These are phyloP conservation scores for Eleutherodactylus coqui DNA, from an alignment of 2,797 vertebrate genomes.

Conservation along the genomic window DNA sequence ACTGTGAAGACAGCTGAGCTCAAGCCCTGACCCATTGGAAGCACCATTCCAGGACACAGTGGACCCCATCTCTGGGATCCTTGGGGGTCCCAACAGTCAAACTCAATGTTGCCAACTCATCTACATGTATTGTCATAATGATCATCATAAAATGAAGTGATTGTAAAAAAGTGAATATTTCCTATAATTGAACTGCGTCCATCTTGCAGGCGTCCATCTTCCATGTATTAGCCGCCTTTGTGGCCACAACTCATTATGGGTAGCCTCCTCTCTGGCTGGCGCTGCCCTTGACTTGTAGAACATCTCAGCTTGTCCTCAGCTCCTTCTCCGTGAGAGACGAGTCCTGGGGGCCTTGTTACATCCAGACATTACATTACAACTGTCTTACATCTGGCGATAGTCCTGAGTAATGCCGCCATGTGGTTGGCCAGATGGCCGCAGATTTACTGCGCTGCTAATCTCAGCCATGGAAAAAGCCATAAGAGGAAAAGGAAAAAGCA, in stretches of 20 bases:
- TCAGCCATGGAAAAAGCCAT: slow-evolving; percentile 78
- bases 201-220: background rate
- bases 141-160: background rate
- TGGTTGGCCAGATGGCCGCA: slow-evolving; percentile 85
- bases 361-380: slow-evolving; percentile 87
- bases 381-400: slow-evolving; percentile 81
- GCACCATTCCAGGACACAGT: no score
- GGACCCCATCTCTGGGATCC: no score
- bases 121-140: background rate
- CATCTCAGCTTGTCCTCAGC: slow-evolving; percentile 54
- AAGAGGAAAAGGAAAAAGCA: slow-evolving; percentile 78
- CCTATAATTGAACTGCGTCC: background rate
- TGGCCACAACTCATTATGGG: background rate
- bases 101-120: background rate
- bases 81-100: no score
- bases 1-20: no score
- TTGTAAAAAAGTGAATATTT: background rate
- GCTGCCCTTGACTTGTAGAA: slow-evolving; percentile 30
- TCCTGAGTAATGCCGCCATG: slow-evolving; percentile 79
- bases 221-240: background rate
- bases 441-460: slow-evolving; percentile 87
- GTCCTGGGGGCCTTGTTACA: slow-evolving; percentile 79
- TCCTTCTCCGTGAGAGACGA: slow-evolving; percentile 75
- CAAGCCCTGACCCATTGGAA: no score
- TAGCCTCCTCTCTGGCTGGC: background rate